Base-by-base conservation (phyloP, 2,888 invertebrate genomes). In the Spisula subtruncata region DNA sequence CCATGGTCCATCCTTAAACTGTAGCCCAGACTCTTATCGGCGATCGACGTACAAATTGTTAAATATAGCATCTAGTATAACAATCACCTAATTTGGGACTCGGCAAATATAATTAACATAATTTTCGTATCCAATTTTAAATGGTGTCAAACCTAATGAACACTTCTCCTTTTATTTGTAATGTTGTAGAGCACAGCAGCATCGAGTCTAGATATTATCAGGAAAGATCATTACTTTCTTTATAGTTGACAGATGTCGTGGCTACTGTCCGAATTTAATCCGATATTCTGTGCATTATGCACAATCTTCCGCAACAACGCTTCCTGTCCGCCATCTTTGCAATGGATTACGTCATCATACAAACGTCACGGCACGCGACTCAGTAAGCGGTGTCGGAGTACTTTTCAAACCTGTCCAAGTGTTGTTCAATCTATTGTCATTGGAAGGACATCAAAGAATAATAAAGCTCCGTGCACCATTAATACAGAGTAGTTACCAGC, bases 301-400 rank as follows among this genome's bases (percentile, higher is more conserved):
- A 91, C 87, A 83, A 86, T 89, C 82, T 92, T 92, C 83, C 92
- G 89, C 87, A 54, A 86, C 79, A 82, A 75, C 89, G 91, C 92
- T 89, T 92, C 89, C 86, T 80, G 81, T 90, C 89, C 86, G 88
- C 91, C 92, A 91, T 92, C 91, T 92, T 92, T 87, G 83, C 86
- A 91, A 90, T 79, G 81, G 83, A 71, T 92, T 91, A 92, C 91
- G 92, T 92, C 90, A 91, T 81, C 88, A 86, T 88, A 92, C 89
- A 90, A 91, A 90, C 92, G 91, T 92, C 92, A 88, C 91, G 92
- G 92, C 92, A 92, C 92, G 92, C 92, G 92, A 86, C 87, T 88
- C 71, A 84, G 86, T 89, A 84, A 91, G 92, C 87, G 89, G 56
- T 86, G 89, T 88, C 89, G 81, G 56, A 89, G 60, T 87, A 87